Evolutionary conservation across 92 coral and sea anemone genomes (phyloP).

Genomic region (Virgularia gustaviana): DNA sequence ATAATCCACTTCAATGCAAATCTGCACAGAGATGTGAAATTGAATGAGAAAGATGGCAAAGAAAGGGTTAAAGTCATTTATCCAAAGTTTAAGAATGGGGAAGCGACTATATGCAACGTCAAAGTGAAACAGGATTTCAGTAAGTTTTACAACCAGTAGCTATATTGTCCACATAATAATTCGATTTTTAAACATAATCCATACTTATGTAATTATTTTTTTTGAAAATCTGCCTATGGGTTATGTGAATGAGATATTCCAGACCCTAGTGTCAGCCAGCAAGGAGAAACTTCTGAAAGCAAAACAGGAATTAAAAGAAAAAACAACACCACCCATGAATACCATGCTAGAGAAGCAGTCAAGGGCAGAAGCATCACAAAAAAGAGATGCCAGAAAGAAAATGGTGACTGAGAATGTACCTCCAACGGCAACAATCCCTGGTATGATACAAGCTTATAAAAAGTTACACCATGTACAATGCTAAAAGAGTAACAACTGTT

Average conservation of each 20-base stretch:
- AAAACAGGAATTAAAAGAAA: slow-evolving; percentile 1
- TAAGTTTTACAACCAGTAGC: background rate
- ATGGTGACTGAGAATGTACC: slow-evolving; percentile 26
- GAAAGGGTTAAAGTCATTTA: slow-evolving; percentile 13
- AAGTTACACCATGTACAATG: slow-evolving; percentile 5
- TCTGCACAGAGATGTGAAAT: slow-evolving; percentile 30
- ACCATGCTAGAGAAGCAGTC: slow-evolving; percentile 25
- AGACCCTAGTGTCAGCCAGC: background rate
- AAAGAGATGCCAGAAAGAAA: slow-evolving; percentile 8
- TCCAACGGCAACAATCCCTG: slow-evolving; percentile 33
- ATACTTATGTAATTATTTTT: too few relatives aligned
- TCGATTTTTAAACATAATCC: too few relatives aligned
- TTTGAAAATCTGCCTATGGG: slow-evolving; percentile 14
- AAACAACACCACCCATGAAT: slow-evolving; percentile 22
- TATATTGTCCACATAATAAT: too few relatives aligned
- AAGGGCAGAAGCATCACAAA: slow-evolving; percentile 20
- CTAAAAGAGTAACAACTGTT: background rate
- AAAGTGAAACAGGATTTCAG: slow-evolving; percentile 2
- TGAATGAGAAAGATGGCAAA: slow-evolving; percentile 15
- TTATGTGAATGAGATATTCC: slow-evolving; percentile 30
- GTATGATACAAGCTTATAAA: background rate
- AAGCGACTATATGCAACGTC: slow-evolving; percentile 43
- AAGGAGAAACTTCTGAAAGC: slow-evolving; percentile 3
- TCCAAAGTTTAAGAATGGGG: slow-evolving; percentile 48
- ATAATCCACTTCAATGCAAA: slow-evolving; percentile 29